Base-by-base conservation (phyloP, 2,113 vertebrate genomes). In the Melanerpes aurifrons region DNA sequence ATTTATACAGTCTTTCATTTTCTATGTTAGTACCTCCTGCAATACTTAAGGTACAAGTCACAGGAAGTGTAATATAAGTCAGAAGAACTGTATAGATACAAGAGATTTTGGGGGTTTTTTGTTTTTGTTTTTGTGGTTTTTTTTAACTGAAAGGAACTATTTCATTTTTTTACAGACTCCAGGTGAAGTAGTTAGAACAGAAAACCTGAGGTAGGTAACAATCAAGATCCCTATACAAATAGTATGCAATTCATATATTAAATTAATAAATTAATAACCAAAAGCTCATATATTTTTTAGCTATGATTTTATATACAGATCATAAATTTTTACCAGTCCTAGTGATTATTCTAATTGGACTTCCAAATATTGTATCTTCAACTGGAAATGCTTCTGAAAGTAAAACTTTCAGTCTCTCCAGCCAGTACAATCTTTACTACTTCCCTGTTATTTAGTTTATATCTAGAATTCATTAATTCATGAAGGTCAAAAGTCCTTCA, bases 401-500 rank as follows among this genome's bases (percentile, higher is more conserved):
- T 56, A 73, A 32, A 87, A 47, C 7, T 35, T 85, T 21, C 26
- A 37, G 25, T 69, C 14, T 81, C 71, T 94, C 29, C 50, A 69
- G 56, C 12, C 3, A 5, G 37, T 66, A 32, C 0, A 1, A 54
- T 76, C 16, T 67, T 86, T 57, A 35, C 50, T 84, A 48, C 26
- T 75, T 90, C 77, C 25, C 2, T 58, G 9, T 59, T 40, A 59
- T 75, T 89, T 73, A 22, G 73, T 82, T 92, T 95, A 90, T 95
- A 87, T 90, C 67, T 89, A 69, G 61, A 89, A 81, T 93, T 93
- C 70, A 90, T 94, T 93, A 81, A 74, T 90, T 92, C 16, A 0
- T 69, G 40, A 95, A 94, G 92, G 90, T 95, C 70, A 93, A 57
- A 95, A 93, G 83, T 90, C 66, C n/a, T 94, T 79, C 24, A 54